phyloP scores from a whole-genome alignment of 2,113 vertebrate species.

The Sander lucioperca region DNA sequence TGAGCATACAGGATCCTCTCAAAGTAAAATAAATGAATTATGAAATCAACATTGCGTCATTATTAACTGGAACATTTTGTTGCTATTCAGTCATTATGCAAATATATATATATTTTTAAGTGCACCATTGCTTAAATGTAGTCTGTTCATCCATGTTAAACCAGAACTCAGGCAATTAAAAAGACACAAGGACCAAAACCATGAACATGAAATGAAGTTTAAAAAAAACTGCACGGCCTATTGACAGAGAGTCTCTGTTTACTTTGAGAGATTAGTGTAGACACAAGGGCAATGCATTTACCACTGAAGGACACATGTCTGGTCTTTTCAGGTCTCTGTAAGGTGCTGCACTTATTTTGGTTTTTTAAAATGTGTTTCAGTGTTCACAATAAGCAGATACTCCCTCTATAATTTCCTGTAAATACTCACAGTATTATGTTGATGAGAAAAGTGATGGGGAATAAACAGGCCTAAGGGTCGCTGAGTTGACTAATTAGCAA shows the following conservation, averaged over 20 bases:
- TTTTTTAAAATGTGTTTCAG: not conserved
- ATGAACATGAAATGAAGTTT: not conserved
- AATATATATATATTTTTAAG: not conserved
- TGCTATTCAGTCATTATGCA: not conserved
- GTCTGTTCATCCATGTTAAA: conserved; percentile 17
- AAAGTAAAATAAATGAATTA: not conserved
- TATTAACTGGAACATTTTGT: not conserved
- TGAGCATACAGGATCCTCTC: not conserved
- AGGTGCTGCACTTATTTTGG: not conserved
- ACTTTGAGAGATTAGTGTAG: conserved; percentile 37
- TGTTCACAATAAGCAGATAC: not conserved
- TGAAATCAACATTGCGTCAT: not conserved
- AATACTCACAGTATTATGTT: not conserved
- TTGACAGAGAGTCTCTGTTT: conserved; percentile 34
- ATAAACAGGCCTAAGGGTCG: conserved; percentile 24
- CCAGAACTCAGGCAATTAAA: conserved; percentile 2
- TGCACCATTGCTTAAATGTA: not conserved
- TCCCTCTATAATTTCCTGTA: not conserved
- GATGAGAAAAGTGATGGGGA: conserved; percentile 13
- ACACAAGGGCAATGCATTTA: conserved; percentile 26
- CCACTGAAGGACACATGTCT: conserved; percentile 2
- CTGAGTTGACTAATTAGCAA: conserved; percentile 26
- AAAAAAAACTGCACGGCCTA: not conserved
- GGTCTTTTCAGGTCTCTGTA: not conserved
- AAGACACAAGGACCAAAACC: not conserved